Evolutionary conservation across 1,140 invertebrate genomes (phyloP).

Genomic region (Olivierus martensii): DNA sequence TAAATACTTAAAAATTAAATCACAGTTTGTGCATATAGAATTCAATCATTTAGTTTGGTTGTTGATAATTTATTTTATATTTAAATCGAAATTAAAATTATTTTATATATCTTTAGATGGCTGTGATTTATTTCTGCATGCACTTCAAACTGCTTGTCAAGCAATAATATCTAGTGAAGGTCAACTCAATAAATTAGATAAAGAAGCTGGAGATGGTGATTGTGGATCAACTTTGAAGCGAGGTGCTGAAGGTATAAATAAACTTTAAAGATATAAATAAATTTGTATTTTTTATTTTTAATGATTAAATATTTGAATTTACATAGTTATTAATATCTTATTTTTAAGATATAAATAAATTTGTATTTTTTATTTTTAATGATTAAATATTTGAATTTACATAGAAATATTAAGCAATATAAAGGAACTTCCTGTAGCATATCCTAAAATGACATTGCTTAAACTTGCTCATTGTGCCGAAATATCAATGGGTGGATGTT

Average conservation of each 20-base stretch:
- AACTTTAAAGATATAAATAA: constrained; percentile 11
- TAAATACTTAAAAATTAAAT: no score
- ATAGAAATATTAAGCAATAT: background rate
- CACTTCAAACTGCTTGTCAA: background rate
- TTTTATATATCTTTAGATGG: no score
- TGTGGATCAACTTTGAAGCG: constrained; percentile 55
- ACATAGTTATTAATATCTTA: no score
- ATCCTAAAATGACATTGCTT: constrained; percentile 9
- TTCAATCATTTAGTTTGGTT: no score
- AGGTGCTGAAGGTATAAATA: constrained; percentile 43
- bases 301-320: no score
- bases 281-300: constrained; percentile 2
- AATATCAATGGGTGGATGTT: constrained; percentile 51
- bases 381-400: no score
- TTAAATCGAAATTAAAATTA: no score
- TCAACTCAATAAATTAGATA: constrained; percentile 53
- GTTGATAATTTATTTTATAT: no score
- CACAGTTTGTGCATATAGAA: no score
- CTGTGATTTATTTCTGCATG: background rate
- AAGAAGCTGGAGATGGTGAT: constrained; percentile 64
- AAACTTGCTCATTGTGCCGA: constrained; percentile 35
- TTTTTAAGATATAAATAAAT: no score
- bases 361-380: no score
- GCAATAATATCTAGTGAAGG: constrained; percentile 32
- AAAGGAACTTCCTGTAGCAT: background rate